phyloP scores from a whole-genome alignment of 2,888 invertebrate genomes.

The Therioaphis trifolii region DNA sequence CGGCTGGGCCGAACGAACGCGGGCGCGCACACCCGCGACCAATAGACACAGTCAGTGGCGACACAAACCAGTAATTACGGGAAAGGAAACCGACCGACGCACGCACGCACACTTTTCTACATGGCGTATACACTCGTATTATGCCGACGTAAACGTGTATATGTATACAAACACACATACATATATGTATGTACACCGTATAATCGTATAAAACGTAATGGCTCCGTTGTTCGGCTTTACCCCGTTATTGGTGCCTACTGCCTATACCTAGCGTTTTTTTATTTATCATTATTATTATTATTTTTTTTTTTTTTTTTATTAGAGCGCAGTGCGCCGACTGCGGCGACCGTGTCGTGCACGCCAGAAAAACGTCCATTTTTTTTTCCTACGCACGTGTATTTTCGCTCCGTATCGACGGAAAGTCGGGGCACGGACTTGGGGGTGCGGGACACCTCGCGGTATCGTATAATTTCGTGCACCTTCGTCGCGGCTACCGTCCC shows the following conservation, averaged over 20 bases:
- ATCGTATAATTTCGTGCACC: too few species aligned
- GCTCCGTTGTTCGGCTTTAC: constrained; percentile 31
- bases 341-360: background rate
- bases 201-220: constrained; percentile 33
- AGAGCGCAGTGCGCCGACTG: constrained; percentile 7
- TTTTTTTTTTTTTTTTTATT: constrained; percentile 35
- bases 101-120: background rate
- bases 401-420: background rate
- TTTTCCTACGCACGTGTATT: background rate
- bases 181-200: background rate
- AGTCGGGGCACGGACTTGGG: too few species aligned
- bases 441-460: too few species aligned
- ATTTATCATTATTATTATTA: too few species aligned
- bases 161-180: too few species aligned
- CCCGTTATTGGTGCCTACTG: constrained; percentile 34
- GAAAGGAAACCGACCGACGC: constrained; percentile 46
- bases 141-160: background rate
- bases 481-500: too few species aligned
- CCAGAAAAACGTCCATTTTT: constrained; percentile 47
- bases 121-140: background rate
- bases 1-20: constrained; percentile 31
- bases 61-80: constrained; percentile 57
- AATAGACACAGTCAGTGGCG: constrained; percentile 38
- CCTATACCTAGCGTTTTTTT: too few species aligned
- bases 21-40: constrained; percentile 12